Evolutionary conservation across 2,797 vertebrate species (phyloP), one percentile per base, ranked within the genome.

Genomic region (Valencia hispanica): DNA sequence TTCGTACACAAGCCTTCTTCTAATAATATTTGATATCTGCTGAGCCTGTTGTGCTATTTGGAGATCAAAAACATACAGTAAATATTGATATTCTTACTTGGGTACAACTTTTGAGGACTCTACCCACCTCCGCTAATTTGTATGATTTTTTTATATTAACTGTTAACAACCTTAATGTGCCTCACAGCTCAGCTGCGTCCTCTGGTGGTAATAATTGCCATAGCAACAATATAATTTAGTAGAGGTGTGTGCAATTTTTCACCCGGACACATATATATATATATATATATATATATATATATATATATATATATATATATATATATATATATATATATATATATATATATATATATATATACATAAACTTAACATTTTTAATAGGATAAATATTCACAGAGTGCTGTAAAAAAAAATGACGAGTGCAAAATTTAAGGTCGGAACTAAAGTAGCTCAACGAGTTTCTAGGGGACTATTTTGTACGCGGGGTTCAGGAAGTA

Each of bases 111-210:
- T n/a, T n/a, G n/a, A n/a, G n/a, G n/a, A n/a, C n/a, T n/a, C n/a
- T n/a, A n/a, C n/a, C n/a, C n/a, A n/a, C n/a, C n/a, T n/a, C n/a
- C n/a, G n/a, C n/a, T n/a, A n/a, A n/a, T n/a, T n/a, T n/a, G n/a
- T n/a, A n/a, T n/a, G n/a, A n/a, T n/a, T n/a, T n/a, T n/a, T n/a
- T n/a, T n/a, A n/a, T n/a, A n/a, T n/a, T n/a, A 41, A 7, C 34
- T 59, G 78, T 80, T 78, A 89, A 85, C 85, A 84, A 81, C 18
- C 47, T 79, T 25, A 39, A 14, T 30, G 36, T 50, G 75, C 3
- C 9, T 17, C 45, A 50, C 57, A 9, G 7, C 75, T 66, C 18
- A 69, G 41, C 20, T 63, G 51, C 86, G 53, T 27, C 87, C 57
- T 47, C 92, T 90, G 72, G 73, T 80, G 90, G 75, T 36, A 0